Evolutionary conservation across 2,888 invertebrate genomes (phyloP), one percentile per base, ranked within the genome.

Genomic region (Noctua janthina): DNA sequence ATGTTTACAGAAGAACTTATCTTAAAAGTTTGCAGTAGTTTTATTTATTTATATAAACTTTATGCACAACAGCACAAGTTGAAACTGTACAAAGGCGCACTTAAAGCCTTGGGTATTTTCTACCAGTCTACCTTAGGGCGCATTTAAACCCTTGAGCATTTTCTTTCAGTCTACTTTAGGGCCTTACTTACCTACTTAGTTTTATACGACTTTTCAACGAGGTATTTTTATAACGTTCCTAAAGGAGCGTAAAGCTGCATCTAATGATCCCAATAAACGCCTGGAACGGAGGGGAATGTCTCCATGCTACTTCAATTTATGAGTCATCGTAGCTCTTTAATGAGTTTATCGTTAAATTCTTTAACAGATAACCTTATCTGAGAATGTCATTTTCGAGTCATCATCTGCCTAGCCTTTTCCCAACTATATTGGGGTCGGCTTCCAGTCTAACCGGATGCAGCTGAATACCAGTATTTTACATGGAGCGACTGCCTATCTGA

Each of bases 201-300:
- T 70, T 70, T 6, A 11, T 66, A 54, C 17, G 49, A 71, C 13
- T 54, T 15, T 29, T 46, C 17, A 56, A 29, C 20, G 7, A 66
- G n/a, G 54, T 29, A 59, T 56, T 86, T 83, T 77, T 74, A 74
- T 67, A 54, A 39, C n/a, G 7, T 29, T n/a, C 1, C 11, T 56
- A 71, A 75, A 43, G 43, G 3, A 51, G 11, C 49, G 35, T 54
- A 64, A 64, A 64, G 10, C 54, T 54, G 46, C 6, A 46, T n/a
- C 71, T 77, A 87, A 87, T 87, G 54, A 43, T 62, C 23, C 71
- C 29, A 77, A 72, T 78, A 83, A 82, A 86, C 76, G 64, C 51
- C 43, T 59, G 62, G 20, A 56, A 15, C 13, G 64, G 23, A 51
- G 51, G n/a, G 59, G 35, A 46, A 70, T 35, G 29, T n/a, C n/a